Percentiles rank a stretch among this genome's conserved stretches.
phyloP scores from a whole-genome alignment of 2,888 invertebrate species.

The Meiosimyza decipiens region DNA sequence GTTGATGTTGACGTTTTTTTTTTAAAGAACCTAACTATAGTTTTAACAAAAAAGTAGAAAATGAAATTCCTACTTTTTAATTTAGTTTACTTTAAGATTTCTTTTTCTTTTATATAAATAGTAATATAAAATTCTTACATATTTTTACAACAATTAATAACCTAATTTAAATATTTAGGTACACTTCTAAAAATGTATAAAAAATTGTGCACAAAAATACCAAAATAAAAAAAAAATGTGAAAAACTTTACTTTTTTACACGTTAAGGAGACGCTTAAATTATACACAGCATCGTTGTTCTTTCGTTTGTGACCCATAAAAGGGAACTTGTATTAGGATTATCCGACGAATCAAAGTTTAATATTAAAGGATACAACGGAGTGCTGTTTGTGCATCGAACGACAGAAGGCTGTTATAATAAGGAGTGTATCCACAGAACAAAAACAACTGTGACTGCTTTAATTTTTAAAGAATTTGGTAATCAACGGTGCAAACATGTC shows the following conservation, averaged over 20 bases:
- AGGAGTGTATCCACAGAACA: too few relatives aligned
- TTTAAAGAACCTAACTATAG: neutral
- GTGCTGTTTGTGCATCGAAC: too few relatives aligned
- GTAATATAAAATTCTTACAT: constrained; percentile 5
- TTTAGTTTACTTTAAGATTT: constrained; percentile 13
- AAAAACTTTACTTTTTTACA: neutral
- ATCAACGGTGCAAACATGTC: too few relatives aligned
- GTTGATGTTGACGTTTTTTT: constrained; percentile 10
- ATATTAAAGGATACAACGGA: too few relatives aligned
- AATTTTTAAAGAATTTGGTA: too few relatives aligned
- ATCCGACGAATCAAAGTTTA: too few relatives aligned
- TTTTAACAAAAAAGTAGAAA: neutral
- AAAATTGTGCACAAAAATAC: neutral
- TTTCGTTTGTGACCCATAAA: too few relatives aligned
- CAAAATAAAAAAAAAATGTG: neutral
- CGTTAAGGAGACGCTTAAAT: too few relatives aligned
- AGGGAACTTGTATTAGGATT: too few relatives aligned
- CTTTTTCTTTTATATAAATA: constrained; percentile 9
- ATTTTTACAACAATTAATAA: constrained; percentile 1
- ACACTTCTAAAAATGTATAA: neutral
- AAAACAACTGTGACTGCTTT: too few relatives aligned
- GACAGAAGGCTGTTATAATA: too few relatives aligned
- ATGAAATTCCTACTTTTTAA: constrained; percentile 6
- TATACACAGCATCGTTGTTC: too few relatives aligned
- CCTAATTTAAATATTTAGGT: neutral